Evolutionary conservation across 2,113 vertebrate species (phyloP).

Genomic region (Lipophrys pholis): DNA sequence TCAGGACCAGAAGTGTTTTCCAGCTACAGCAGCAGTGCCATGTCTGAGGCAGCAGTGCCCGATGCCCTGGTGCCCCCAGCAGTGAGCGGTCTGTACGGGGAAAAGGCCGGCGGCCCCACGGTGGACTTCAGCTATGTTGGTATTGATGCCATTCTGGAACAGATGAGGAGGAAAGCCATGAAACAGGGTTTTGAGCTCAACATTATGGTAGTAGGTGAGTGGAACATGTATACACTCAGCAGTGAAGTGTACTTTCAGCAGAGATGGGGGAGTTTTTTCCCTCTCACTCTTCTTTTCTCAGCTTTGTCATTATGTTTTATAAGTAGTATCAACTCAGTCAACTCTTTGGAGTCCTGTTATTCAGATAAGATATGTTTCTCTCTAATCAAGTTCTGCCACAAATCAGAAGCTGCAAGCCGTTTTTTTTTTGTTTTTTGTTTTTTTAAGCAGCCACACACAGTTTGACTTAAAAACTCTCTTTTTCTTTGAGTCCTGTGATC

Average conservation of each 20-base stretch:
- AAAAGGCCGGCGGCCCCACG: conserved; percentile 78
- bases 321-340: background rate
- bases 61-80: conserved; percentile 67
- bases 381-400: conserved; percentile 42
- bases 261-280: background rate
- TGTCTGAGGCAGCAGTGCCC: conserved; percentile 86
- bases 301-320: background rate
- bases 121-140: conserved; percentile 96
- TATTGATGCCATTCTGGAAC: conserved; percentile 97
- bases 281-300: background rate
- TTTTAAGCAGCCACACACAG: conserved; percentile 51
- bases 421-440: background rate
- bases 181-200: conserved; percentile 99
- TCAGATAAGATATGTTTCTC: conserved; percentile 26
- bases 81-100: conserved; percentile 75
- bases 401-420: conserved; percentile 19
- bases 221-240: background rate
- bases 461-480: background rate
- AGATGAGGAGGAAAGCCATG: conserved; percentile 99
- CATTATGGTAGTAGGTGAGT: conserved; percentile 89
- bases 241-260: background rate
- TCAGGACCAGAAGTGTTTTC: conserved; percentile 80
- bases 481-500: conserved; percentile 45
- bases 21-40: conserved; percentile 82
- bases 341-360: conserved; percentile 24